These are phyloP conservation scores for Craniophora ligustri DNA, from an alignment of 2,888 invertebrate genomes.

Conservation along the genomic window DNA sequence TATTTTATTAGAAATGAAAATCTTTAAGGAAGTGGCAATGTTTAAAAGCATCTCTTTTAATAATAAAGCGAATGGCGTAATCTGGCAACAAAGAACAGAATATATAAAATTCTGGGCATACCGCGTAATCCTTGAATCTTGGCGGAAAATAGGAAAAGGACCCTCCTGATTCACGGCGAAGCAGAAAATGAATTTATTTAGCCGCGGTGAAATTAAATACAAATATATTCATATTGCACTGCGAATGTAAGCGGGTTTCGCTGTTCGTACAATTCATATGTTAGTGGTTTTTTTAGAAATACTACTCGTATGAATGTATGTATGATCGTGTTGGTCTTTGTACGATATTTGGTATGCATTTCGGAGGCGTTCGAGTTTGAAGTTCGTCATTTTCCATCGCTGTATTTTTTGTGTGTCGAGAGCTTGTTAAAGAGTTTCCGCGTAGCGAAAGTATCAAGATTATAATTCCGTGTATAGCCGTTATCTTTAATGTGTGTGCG, in stretches of 20 bases:
- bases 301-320: constrained; percentile 1
- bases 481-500: too few species aligned
- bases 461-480: too few species aligned
- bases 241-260: constrained; percentile 26
- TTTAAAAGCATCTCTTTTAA: constrained; percentile 53
- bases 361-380: neutral
- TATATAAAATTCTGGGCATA: constrained; percentile 65
- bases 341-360: neutral
- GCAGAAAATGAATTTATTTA: constrained; percentile 75
- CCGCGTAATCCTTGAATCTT: constrained; percentile 69
- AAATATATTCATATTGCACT: constrained; percentile 64
- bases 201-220: constrained; percentile 69
- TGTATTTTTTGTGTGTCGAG: too few species aligned
- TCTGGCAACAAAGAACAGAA: constrained; percentile 64
- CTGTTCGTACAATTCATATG: constrained; percentile 21
- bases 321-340: constrained; percentile 5
- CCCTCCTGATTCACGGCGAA: constrained; percentile 70
- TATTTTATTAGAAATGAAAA: neutral
- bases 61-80: constrained; percentile 54
- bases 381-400: too few species aligned
- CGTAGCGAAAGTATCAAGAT: too few species aligned
- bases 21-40: constrained; percentile 29
- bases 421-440: too few species aligned
- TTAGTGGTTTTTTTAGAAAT: constrained; percentile 3
- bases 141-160: constrained; percentile 72